Base-by-base conservation (phyloP, 2,888 invertebrate genomes). In the Habrosyne pyritoides region DNA sequence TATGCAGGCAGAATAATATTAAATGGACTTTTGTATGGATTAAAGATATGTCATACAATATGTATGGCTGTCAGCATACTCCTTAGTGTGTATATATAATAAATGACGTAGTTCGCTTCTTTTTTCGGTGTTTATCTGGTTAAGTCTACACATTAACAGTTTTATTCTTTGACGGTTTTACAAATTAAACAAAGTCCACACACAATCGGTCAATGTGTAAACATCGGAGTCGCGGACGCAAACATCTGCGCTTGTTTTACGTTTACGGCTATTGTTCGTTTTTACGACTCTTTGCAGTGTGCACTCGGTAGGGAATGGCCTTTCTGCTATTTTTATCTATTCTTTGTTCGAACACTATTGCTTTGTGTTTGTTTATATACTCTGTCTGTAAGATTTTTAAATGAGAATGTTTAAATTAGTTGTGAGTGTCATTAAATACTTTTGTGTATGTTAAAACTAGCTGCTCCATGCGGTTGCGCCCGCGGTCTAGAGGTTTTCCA, bases 231-330 rank as follows among this genome's bases (percentile, higher is more conserved):
- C 26, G 24, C 48, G 48, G 36, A 51, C 48, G 56, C 47, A 46
- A 56, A 28, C 53, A 53, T 53, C 28, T 49, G 48, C 24, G 56
- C 24, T 60, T 62, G 64, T 65, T 62, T 54, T 57, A 53, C 50
- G 55, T 67, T 73, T 66, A 73, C 59, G 57, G 56, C 56, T 64
- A 48, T 63, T 56, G 56, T 60, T 48, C 21, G 30, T 55, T 26
- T 62, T 67, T 66, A 59, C 58, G 60, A 53, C 54, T 26, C 47
- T 55, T 53, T 51, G 33, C 51, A 18, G 52, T 53, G 47, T 53
- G 49, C 24, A 47, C 46, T 53, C 47, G 46, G 49, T 21, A 46
- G 47, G 21, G 42, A 42, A 42, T 42, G 42, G 42, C 42, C 8
- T 14, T 14, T 42, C 22, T 24, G 10, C 48, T 24, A 49, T 49